phyloP scores from a whole-genome alignment of 1,140 invertebrate species.

The Atopsyche davidsoni region DNA sequence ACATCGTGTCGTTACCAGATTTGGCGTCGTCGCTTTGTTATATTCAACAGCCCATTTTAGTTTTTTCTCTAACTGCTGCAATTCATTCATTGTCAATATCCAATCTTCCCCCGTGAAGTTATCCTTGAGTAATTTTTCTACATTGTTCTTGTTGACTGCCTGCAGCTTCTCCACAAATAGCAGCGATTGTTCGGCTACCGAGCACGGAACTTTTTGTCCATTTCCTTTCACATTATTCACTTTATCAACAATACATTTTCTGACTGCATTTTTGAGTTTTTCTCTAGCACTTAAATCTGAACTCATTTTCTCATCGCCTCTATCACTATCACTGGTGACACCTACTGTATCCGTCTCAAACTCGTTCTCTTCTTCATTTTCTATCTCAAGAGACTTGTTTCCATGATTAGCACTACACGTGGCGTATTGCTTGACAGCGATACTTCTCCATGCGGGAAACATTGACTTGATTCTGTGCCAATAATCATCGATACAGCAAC shows the following conservation, averaged over 20 bases:
- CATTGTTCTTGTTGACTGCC: conserved; percentile 40
- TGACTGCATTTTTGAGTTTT: too few species aligned
- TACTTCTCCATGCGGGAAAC: conserved; percentile 13
- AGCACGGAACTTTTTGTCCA: too few species aligned
- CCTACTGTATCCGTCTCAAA: not conserved
- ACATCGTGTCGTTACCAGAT: conserved; percentile 31
- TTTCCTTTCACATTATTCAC: too few species aligned
- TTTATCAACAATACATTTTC: too few species aligned
- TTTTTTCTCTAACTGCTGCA: conserved; percentile 40
- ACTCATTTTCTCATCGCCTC: not conserved
- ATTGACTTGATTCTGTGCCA: conserved; percentile 15
- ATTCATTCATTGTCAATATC: conserved; percentile 40
- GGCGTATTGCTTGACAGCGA: conserved; percentile 21
- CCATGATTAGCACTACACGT: not conserved
- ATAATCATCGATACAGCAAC: conserved; percentile 19
- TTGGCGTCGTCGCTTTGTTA: conserved; percentile 15
- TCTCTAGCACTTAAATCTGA: not conserved
- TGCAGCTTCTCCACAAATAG: conserved; percentile 38
- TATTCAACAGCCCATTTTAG: conserved; percentile 37
- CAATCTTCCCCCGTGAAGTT: conserved; percentile 39
- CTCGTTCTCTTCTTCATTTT: not conserved
- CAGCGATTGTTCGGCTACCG: conserved; percentile 30
- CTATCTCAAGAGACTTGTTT: not conserved
- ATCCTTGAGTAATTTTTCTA: conserved; percentile 40
- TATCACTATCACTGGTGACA: not conserved